Percentiles rank a stretch among this genome's conserved stretches.
Conservation (phyloP, 2,888 invertebrate species). For the Hyposoter didymator region DNA sequence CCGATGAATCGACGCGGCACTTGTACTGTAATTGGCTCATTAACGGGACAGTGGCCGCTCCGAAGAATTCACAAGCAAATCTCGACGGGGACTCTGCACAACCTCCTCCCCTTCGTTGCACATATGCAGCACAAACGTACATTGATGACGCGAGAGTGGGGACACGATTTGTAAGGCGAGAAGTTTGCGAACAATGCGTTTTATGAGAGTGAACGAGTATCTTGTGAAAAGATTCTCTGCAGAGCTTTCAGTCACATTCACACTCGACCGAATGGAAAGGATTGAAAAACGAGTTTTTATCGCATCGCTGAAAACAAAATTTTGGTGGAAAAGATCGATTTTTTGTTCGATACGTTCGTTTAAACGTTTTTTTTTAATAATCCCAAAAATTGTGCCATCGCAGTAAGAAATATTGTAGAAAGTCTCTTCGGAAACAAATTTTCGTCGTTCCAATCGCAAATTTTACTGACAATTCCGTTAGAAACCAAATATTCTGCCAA, state of each 20-base stretch:
- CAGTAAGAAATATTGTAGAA: too few species aligned
- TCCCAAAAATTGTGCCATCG: too few species aligned
- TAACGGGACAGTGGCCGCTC: constrained; percentile 49
- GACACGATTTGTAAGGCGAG: constrained; percentile 8
- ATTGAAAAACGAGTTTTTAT: neutral
- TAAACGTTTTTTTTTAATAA: too few species aligned
- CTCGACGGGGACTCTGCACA: constrained; percentile 10
- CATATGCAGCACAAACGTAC: neutral
- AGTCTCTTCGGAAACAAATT: too few species aligned
- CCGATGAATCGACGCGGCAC: constrained; percentile 54
- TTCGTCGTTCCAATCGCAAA: too few species aligned
- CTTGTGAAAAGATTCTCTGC: neutral
- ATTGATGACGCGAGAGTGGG: neutral
- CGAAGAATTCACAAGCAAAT: constrained; percentile 53
- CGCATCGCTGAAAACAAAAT: too few species aligned
- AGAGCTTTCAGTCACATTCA: neutral
- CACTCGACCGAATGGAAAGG: neutral
- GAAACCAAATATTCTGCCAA: too few species aligned
- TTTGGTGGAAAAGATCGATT: too few species aligned
- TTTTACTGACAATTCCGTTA: too few species aligned
- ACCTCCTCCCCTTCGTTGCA: constrained; percentile 1
- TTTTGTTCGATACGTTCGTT: too few species aligned
- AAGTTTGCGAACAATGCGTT: constrained; percentile 29
- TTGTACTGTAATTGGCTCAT: constrained; percentile 64
- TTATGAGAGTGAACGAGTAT: constrained; percentile 7